Evolutionary conservation across 2,888 invertebrate species (phyloP), one percentile per base, ranked within the genome.

Genomic region (Palloptera scutellata): DNA sequence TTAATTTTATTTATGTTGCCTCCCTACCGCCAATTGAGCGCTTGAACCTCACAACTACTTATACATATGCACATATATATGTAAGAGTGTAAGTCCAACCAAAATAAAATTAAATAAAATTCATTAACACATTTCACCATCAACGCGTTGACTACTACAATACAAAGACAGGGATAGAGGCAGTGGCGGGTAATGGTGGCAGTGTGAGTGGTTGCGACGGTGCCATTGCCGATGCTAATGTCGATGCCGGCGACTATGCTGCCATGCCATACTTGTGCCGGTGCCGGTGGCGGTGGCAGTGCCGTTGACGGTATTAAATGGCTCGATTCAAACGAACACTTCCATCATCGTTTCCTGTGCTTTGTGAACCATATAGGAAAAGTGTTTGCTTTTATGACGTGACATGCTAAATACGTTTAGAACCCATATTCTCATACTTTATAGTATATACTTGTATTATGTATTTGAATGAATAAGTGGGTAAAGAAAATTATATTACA

Each of bases 301-400:
- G 10, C 10, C 48, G 15, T 48, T 15, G 48, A 48, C 48, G 51
- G n/a, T 40, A 64, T 58, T 59, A 58, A 64, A 64, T 64, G 52
- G 30, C 52, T 20, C 41, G 42, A 41, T 58, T 52, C 58, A 57
- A 58, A 57, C 30, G 45, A 30, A 64, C 55, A 30, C 30, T 30
- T 30, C 30, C 30, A 8, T 13, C 43, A 65, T 57, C 59, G 61
- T 61, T 70, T 70, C 69, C 69, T 70, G 67, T 61, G 66, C 48
- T 64, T 66, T 64, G 59, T 70, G 66, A 13, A 45, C 54, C 61
- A 66, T 61, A 61, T 66, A 54, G 55, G 61, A 66, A 59, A 12
- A 20, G 61, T 48, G 54, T 61, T 11, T 51, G 30, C 51, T 43
- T 61, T 48, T 66, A 61, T 57, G 61, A 55, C 54, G 61, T 61